Evolutionary conservation across 64 coral and sea anemone species (phyloP), one percentile per base, ranked within the genome.

Genomic region (Platygyra sinensis): DNA sequence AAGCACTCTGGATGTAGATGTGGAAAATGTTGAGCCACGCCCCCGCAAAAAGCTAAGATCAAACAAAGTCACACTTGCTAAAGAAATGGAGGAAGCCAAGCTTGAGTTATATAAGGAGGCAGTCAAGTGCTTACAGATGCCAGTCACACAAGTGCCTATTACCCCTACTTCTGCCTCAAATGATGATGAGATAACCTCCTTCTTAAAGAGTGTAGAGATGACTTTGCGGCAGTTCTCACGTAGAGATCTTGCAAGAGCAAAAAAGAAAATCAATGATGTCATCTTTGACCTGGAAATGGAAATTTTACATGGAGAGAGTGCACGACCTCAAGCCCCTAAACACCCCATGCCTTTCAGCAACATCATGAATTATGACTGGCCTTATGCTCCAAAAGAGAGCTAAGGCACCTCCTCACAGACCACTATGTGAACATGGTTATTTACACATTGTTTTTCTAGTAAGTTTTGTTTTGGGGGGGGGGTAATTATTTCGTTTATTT

Each of bases 81-180:
- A 92, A 51, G 90, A 87, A 87, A 52, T 92, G 14, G 90, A 87
- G 54, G 62, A 87, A 42, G 75, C 61, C 57, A 87, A 73, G 71
- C 62, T 92, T 22, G 90, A 75, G 6, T 83, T 92, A 24, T 92
- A 92, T 62, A 87, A 62, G 69, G 19, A 79, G 77, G 82, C 90
- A 67, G 31, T 80, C 28, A 87, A 79, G 69, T 92, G 90, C 60
- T 79, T 79, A 50, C 61, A 87, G 49, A 87, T 62, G 54, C 63
- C 63, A 36, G 17, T 87, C 16, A 16, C 83, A 69, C 73, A 60
- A 76, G 72, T 60, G 57, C 73, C 87, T 25, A 89, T 76, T 76
- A 76, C 8, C 74, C 74, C 74, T 76, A 32, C 74, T 76, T 42
- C 12, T 32, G 10, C 74, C 74, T 76, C 74, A 76, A 32, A 76